Evolutionary conservation across 2,888 invertebrate species (phyloP).

Genomic region (Lycocerus yunnanus): DNA sequence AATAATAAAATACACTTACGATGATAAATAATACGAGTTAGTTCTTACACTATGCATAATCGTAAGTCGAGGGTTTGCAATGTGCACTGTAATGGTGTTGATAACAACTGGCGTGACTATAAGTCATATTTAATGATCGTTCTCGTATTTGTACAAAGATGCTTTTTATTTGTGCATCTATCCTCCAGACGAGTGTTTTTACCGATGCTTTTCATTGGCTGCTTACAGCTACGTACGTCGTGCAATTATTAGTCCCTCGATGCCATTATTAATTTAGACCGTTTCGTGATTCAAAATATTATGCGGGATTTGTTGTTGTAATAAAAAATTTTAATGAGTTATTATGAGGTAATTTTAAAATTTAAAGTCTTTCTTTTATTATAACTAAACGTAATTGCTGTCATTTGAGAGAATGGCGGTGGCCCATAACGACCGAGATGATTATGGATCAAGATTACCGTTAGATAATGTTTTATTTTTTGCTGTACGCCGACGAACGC

Average conservation of each 20-base stretch:
- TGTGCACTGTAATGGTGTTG: slow-evolving; percentile 42
- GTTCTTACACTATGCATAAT: slow-evolving; percentile 24
- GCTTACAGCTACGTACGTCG: slow-evolving; percentile 16
- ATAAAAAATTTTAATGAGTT: neutral
- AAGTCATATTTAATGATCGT: slow-evolving; percentile 44
- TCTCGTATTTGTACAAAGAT: slow-evolving; percentile 1
- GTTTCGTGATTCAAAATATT: neutral
- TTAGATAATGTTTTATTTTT: no score
- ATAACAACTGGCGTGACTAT: slow-evolving; percentile 39
- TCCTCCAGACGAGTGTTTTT: slow-evolving; percentile 35
- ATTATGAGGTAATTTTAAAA: neutral
- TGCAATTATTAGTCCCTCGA: slow-evolving; percentile 9
- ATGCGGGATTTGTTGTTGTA: neutral
- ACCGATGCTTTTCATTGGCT: slow-evolving; percentile 31
- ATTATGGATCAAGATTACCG: no score
- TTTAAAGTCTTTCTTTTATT: no score
- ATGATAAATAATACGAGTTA: slow-evolving; percentile 32
- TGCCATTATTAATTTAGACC: neutral
- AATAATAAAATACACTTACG: slow-evolving; percentile 13
- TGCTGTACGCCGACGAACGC: no score
- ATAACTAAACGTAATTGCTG: no score
- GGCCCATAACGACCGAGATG: no score
- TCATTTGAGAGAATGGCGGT: no score
- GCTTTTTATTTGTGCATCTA: slow-evolving; percentile 34
- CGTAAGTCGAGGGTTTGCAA: slow-evolving; percentile 16